Evolutionary conservation across 2,888 invertebrate genomes (phyloP).

Genomic region (Argyresthia goedartella): DNA sequence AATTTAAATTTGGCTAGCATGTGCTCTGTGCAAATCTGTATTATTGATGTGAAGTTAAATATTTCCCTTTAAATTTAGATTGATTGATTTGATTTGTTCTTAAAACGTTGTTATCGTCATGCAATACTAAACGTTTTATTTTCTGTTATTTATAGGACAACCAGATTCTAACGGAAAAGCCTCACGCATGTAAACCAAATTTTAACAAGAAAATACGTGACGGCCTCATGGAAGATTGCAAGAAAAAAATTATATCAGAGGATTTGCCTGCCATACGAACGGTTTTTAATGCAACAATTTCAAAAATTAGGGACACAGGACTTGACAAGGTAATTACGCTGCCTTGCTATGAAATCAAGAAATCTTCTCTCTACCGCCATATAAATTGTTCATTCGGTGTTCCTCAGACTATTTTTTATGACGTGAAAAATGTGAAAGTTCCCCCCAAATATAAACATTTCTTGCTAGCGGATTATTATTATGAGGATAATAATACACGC

Average conservation of each 20-base stretch:
- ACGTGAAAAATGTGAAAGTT: neutral
- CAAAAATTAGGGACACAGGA: neutral
- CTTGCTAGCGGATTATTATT: neutral
- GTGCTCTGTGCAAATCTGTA: neutral
- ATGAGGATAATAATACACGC: neutral
- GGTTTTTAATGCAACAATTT: neutral
- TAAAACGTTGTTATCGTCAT: neutral
- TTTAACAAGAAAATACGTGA: neutral
- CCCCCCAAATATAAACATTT: neutral
- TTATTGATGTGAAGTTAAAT: neutral
- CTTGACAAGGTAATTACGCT: conserved; percentile 1
- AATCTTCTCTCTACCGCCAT: neutral
- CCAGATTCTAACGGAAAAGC: neutral
- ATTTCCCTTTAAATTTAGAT: no score
- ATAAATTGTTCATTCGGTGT: neutral
- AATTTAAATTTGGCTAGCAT: no score
- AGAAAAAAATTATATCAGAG: neutral
- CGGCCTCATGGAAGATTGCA: neutral
- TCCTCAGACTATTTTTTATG: neutral
- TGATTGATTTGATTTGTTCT: neutral
- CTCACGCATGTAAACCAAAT: neutral
- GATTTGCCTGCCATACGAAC: neutral
- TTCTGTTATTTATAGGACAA: neutral
- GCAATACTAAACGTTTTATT: neutral
- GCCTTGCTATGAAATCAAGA: neutral